A percentile compares a stretch with the other conserved stretches of the same genome.
Conservation (phyloP, 1,140 invertebrate genomes). For the Andrena cerasifolii region DNA sequence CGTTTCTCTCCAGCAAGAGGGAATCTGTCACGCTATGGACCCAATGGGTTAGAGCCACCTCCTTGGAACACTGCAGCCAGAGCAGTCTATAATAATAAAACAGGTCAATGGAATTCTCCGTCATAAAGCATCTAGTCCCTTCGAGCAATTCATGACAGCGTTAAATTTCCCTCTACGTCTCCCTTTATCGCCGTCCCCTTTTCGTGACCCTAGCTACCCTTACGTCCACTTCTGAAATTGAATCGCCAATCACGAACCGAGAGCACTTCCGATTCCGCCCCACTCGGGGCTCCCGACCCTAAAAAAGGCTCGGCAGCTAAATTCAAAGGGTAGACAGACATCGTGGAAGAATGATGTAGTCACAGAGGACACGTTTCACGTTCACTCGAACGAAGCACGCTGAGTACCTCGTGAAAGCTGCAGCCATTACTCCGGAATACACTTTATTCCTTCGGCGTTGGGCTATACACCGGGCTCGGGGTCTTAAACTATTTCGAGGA, state of each 20-base stretch:
- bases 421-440: no score
- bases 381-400: no score
- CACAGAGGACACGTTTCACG: no score
- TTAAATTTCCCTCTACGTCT: not conserved
- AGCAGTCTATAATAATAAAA: constrained; percentile 1
- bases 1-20: not conserved
- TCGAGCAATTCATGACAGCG: not conserved
- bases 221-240: not conserved
- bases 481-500: no score
- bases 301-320: no score
- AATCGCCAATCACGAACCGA: not conserved
- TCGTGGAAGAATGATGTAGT: no score
- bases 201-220: not conserved
- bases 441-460: no score
- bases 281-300: not conserved
- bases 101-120: not conserved
- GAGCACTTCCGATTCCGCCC: not conserved
- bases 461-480: no score
- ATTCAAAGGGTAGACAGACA: no score
- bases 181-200: not conserved
- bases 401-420: no score
- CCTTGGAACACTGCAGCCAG: not conserved
- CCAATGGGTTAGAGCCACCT: not conserved
- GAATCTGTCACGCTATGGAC: no score
- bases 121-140: not conserved